Evolutionary conservation across 2,113 vertebrate genomes (phyloP), one percentile per base, ranked within the genome.

Genomic region (Misgurnus mizolepis): DNA sequence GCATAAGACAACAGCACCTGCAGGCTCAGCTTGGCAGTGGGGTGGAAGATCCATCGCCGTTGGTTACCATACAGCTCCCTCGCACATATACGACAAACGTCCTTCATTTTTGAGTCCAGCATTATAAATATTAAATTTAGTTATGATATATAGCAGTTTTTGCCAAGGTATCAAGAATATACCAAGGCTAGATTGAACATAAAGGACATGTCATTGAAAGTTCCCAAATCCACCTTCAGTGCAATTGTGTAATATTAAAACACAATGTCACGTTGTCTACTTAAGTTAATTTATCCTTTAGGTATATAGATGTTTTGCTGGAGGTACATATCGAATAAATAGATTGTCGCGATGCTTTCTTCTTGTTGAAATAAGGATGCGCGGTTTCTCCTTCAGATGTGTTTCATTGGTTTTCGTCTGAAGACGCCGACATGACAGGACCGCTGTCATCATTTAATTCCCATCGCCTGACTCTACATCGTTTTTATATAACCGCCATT

Each of bases 1-100:
- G 96, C 96, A 4, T 98, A 95, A 18, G 97, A 96, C 5, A 99
- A 94, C 86, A 99, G 91, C 77, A 97, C 95, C 89, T 98, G 97
- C 56, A 99, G 91, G 85, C 95, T 98, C 82, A 97, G 94, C 89
- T 95, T 96, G 87, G 95, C 89, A 0, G 95, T 87, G 0, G 96
- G 94, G 87, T 98, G 96, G 86, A 99, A 99, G 89, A 99, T 96
- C 98, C 98, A 99, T 89, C 96, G 90, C n/a, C 98, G 91, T 89
- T 99, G 98, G 88, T 97, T 98, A 7, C 98, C 98, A 0, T 92
- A 96, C 81, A 99, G 94, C 90, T 97, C 96, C 34, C 97, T 88
- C 45, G 94, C 95, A n/a, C 98, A 99, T 83, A 99, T 94, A 74
- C 97, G 93, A 89, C 97, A 99, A 0, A 90, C 65, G 66, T 98